Base-by-base conservation (phyloP, 2,888 invertebrate genomes). In the Syritta pipiens region DNA sequence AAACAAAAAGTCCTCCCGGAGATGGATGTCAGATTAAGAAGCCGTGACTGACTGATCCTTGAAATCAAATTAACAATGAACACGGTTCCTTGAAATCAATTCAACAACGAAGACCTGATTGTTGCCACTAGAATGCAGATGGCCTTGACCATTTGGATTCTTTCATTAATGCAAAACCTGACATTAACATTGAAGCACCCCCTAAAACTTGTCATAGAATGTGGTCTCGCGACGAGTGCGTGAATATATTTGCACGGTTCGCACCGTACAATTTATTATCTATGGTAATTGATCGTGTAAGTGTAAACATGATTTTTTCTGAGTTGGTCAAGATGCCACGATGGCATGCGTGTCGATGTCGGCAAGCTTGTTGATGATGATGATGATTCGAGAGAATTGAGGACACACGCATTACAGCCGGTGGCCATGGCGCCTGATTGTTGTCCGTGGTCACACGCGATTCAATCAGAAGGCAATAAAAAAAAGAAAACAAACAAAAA, bases 251-350 rank as follows among this genome's bases (percentile, higher is more conserved):
- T n/a, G n/a, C n/a, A n/a, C n/a, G n/a, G n/a, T 20, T 42, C 20
- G n/a, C 22, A 19, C 32, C 14, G 26, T 26, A 37, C 12, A 17
- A 35, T 32, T 26, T 35, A 44, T 20, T n/a, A n/a, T n/a, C n/a
- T n/a, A n/a, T n/a, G n/a, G n/a, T n/a, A n/a, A n/a, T n/a, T n/a
- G n/a, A n/a, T n/a, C n/a, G n/a, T n/a, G n/a, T n/a, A n/a, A n/a
- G n/a, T n/a, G n/a, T n/a, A n/a, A n/a, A n/a, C n/a, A n/a, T n/a
- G n/a, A n/a, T n/a, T n/a, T n/a, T n/a, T n/a, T n/a, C n/a, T n/a
- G n/a, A n/a, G n/a, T n/a, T n/a, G 68, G 59, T 59, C 59, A 68
- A 68, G 51, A 59, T 51, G 48, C 20, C 40, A 49, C 20, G 6
- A 14, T 17, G 28, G 22, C n/a, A 32, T 12, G n/a, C n/a, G n/a